Percentiles rank a stretch among this genome's conserved stretches.
These are phyloP conservation scores for Petrolisthes manimaculis DNA, from an alignment of 2,888 invertebrate genomes.

Conservation along the genomic window DNA sequence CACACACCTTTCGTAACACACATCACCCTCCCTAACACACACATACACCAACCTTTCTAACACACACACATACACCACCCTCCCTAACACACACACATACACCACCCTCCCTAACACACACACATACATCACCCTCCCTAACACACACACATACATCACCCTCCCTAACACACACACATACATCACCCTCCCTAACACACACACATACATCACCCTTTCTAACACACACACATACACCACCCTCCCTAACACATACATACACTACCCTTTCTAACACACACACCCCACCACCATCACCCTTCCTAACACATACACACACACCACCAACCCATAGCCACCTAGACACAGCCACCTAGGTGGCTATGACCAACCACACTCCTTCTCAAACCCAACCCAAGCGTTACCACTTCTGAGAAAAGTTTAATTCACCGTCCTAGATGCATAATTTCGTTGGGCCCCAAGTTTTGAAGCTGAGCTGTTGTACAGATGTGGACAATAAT, in stretches of 20 bases:
- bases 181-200: not conserved
- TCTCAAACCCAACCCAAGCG: not conserved
- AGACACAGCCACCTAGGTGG: conserved; percentile 6
- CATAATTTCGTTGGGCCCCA: too few species aligned
- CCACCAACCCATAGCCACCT: conserved; percentile 11
- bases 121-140: not conserved
- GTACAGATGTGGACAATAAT: too few species aligned
- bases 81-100: not conserved
- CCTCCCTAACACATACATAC: not conserved
- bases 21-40: not conserved
- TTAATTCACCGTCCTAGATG: too few species aligned
- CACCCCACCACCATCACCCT: not conserved
- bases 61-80: not conserved
- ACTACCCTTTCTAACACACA: not conserved
- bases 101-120: not conserved
- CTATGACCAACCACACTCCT: not conserved
- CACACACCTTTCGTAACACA: not conserved
- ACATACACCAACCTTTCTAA: not conserved
- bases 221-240: not conserved
- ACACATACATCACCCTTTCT: too few species aligned
- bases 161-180: not conserved
- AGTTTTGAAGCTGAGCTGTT: too few species aligned
- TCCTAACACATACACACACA: not conserved
- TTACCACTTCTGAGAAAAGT: not conserved
- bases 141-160: not conserved